These are phyloP conservation scores for Drosophila varians DNA, from an alignment of 1,140 invertebrate genomes.

Conservation along the genomic window DNA sequence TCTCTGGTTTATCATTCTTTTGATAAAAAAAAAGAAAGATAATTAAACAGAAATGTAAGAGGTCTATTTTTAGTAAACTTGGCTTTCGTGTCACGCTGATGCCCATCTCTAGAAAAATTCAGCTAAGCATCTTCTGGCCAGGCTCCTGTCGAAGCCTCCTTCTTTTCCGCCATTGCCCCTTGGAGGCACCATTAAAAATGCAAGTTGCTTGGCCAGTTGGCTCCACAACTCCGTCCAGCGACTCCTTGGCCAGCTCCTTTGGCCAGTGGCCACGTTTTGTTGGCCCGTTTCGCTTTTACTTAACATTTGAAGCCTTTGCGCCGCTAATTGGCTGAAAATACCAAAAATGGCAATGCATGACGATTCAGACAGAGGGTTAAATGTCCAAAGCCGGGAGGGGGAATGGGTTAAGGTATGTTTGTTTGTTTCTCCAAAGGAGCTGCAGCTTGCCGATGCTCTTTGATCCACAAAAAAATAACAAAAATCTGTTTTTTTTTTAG, in stretches of 20 bases:
- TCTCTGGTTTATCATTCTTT: not conserved
- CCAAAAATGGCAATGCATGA: constrained; percentile 82
- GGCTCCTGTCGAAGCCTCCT: not conserved
- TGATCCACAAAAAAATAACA: not conserved
- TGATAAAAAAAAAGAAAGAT: too few species aligned
- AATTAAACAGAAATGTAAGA: not conserved
- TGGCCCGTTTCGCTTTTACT: constrained; percentile 77
- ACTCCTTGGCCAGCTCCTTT: constrained; percentile 11
- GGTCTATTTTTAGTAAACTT: not conserved
- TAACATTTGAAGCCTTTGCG: constrained; percentile 80
- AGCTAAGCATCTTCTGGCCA: constrained; percentile 47
- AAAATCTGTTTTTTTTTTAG: not conserved
- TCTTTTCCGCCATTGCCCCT: constrained; percentile 8
- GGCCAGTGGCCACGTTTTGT: constrained; percentile 56
- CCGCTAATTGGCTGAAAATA: constrained; percentile 83
- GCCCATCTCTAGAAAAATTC: constrained; percentile 27
- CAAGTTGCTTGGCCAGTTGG: constrained; percentile 71
- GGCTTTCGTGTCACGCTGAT: not conserved
- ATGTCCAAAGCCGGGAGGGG: constrained; percentile 6
- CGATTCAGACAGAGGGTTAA: constrained; percentile 24
- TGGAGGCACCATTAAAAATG: constrained; percentile 71
- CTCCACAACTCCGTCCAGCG: not conserved
- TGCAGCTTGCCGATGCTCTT: constrained; percentile 16
- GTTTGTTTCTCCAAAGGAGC: constrained; percentile 3
- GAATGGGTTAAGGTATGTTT: constrained; percentile 13